A percentile compares a stretch with the other conserved stretches of the same genome.
phyloP scores from a whole-genome alignment of 2,888 invertebrate genomes.

The Blera fallax region DNA sequence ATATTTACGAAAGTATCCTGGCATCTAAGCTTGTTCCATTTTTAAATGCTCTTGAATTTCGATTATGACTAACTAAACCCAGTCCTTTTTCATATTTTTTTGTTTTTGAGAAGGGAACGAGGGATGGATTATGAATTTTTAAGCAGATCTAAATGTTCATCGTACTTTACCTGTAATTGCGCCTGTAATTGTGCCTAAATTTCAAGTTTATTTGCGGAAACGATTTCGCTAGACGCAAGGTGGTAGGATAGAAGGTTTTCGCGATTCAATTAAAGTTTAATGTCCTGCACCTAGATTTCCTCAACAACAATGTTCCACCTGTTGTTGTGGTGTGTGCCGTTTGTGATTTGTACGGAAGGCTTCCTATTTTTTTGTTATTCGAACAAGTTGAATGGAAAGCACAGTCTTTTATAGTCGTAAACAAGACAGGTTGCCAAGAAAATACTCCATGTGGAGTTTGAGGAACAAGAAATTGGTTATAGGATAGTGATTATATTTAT shows the following conservation, averaged over 20 bases:
- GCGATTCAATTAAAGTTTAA: conserved; percentile 27
- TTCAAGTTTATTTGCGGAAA: background rate
- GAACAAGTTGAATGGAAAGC: background rate
- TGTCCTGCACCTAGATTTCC: conserved; percentile 18
- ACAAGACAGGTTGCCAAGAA: conserved; percentile 39
- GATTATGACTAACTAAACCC: background rate
- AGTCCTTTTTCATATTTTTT: background rate
- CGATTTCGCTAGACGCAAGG: background rate
- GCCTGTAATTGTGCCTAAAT: background rate
- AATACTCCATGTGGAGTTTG: background rate
- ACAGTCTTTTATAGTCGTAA: conserved; percentile 23
- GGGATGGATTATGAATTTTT: background rate
- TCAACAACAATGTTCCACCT: conserved; percentile 28
- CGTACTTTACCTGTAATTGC: background rate
- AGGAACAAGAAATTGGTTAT: background rate
- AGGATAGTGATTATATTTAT: background rate
- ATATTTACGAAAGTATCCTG: background rate
- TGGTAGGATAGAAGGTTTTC: background rate
- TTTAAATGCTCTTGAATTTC: conserved; percentile 13
- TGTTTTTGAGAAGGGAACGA: background rate
- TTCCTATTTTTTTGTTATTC: background rate
- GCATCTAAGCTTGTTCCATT: background rate
- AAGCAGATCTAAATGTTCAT: background rate
- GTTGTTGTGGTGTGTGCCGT: conserved; percentile 14
- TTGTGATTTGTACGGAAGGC: background rate